Conservation (phyloP, 1,140 invertebrate genomes). For the Lepidurus apus region DNA sequence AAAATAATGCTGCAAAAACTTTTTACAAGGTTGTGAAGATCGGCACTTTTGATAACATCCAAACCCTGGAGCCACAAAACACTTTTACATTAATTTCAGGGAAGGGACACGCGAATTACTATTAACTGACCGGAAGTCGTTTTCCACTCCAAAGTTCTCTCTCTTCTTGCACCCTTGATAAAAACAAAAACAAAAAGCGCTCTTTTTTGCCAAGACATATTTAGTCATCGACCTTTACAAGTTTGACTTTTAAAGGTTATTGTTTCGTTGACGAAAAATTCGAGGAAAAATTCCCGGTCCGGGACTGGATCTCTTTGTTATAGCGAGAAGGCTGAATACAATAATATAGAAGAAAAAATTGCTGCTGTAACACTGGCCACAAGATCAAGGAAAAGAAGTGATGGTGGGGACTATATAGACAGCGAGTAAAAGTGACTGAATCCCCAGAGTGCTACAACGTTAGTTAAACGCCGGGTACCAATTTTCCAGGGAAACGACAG, state of each 20-base stretch:
- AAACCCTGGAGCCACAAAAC: too few relatives aligned
- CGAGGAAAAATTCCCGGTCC: not conserved
- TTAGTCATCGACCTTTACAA: too few relatives aligned
- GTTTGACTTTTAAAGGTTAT: too few relatives aligned
- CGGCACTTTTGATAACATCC: too few relatives aligned
- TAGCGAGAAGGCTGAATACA: not conserved
- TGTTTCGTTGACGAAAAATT: not conserved
- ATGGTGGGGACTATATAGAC: slow-evolving; percentile 2
- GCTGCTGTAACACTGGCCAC: slow-evolving; percentile 7
- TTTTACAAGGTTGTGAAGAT: too few relatives aligned
- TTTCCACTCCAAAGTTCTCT: too few relatives aligned
- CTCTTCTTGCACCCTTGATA: too few relatives aligned
- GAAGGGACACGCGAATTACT: too few relatives aligned
- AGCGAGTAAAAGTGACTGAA: not conserved
- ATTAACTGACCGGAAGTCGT: too few relatives aligned
- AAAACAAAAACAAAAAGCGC: not conserved
- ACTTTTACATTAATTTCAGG: too few relatives aligned
- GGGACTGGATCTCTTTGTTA: not conserved
- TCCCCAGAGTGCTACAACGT: slow-evolving; percentile 20
- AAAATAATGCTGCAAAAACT: too few relatives aligned
- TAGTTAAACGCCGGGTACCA: slow-evolving; percentile 12
- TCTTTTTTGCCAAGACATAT: not conserved
- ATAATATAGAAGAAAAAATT: not conserved
- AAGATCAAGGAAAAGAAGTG: not conserved
- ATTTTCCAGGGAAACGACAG: not conserved